Conservation (phyloP, 2,888 invertebrate genomes). For the Agrochola macilenta region DNA sequence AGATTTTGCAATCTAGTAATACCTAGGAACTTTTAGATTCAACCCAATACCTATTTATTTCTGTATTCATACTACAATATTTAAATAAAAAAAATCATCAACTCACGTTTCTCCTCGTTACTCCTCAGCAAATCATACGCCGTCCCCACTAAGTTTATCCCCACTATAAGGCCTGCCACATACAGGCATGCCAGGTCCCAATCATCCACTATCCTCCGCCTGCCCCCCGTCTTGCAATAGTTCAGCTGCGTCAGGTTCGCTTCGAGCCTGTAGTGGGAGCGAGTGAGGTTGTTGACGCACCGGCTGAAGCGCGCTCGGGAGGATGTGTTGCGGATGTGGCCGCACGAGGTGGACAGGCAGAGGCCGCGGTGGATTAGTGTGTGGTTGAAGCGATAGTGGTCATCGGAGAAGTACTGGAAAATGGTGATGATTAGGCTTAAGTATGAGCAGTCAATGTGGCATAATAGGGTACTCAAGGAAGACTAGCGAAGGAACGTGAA, state of each 20-base stretch:
- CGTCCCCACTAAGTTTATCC: conserved; percentile 75
- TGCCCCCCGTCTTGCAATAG: conserved; percentile 66
- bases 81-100: background rate
- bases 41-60: background rate
- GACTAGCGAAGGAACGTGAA: background rate
- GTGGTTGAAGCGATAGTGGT: conserved; percentile 77
- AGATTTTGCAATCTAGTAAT: background rate
- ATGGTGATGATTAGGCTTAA: background rate
- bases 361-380: conserved; percentile 78
- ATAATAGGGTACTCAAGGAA: background rate
- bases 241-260: conserved; percentile 69
- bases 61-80: background rate
- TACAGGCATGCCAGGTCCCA: conserved; percentile 67
- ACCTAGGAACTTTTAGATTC: background rate
- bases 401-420: conserved; percentile 73
- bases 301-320: conserved; percentile 68
- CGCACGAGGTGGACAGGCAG: conserved; percentile 74
- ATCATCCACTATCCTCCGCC: conserved; percentile 38
- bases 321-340: conserved; percentile 50
- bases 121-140: conserved; percentile 69
- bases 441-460: background rate
- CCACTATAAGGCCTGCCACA: conserved; percentile 61
- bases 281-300: conserved; percentile 71
- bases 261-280: conserved; percentile 64
- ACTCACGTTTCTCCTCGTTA: conserved; percentile 68